Evolutionary conservation across 2,113 vertebrate species (phyloP).

Genomic region (Neodontobutis hainanensis): DNA sequence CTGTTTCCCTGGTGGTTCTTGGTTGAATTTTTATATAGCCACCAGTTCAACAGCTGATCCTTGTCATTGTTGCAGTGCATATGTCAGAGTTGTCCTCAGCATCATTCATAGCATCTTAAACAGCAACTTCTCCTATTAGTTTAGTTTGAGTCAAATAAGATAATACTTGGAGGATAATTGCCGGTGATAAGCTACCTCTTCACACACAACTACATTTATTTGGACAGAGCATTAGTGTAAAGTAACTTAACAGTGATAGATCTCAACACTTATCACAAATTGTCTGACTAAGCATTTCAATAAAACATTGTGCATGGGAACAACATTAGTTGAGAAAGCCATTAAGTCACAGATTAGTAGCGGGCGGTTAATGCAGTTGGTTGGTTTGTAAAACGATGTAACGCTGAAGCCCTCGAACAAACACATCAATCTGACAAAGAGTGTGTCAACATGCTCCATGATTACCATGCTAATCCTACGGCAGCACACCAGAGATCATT

Average conservation of each 20-base stretch:
- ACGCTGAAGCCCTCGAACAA: conserved; percentile 55
- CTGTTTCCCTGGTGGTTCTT: conserved; percentile 20
- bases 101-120: conserved; percentile 65
- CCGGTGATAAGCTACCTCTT: conserved; percentile 67
- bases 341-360: conserved; percentile 58
- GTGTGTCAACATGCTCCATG: conserved; percentile 58
- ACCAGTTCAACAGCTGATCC: conserved; percentile 14
- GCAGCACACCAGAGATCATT: conserved; percentile 47
- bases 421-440: conserved; percentile 66
- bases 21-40: conserved; percentile 8
- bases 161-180: conserved; percentile 61
- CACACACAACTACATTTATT: no score
- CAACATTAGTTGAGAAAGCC: conserved; percentile 44
- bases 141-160: conserved; percentile 23
- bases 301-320: conserved; percentile 57
- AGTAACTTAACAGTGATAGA: conserved; percentile 66
- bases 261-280: conserved; percentile 58
- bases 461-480: conserved; percentile 61
- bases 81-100: conserved; percentile 38
- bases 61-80: conserved; percentile 10
- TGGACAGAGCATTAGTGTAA: conserved; percentile 45
- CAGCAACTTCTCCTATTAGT: conserved; percentile 50
- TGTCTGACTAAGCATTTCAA: conserved; percentile 47
- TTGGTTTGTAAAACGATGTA: conserved; percentile 40
- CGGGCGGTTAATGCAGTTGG: conserved; percentile 58